Evolutionary conservation across 2,113 vertebrate genomes (phyloP), one percentile per base, ranked within the genome.

Genomic region (Carassius gibelio): DNA sequence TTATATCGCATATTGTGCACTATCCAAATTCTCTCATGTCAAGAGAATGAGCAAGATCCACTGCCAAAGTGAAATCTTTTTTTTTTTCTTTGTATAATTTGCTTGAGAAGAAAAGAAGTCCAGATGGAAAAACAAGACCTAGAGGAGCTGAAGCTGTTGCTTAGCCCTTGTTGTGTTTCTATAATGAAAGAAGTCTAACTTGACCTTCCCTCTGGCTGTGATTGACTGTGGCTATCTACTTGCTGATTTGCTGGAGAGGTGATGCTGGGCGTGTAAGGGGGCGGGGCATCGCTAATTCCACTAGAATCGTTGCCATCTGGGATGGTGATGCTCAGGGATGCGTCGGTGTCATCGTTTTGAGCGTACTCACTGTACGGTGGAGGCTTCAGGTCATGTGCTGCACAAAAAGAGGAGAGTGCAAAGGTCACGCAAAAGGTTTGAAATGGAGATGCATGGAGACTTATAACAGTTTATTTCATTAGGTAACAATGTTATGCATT

Each of bases 331-430:
- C 90, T 88, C 26, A 86, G 88, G 8, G 92, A 83, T 14, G 87
- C 87, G 5, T 87, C 88, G 0, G 87, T 79, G 59, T 88, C 89
- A 0, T 90, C 89, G 0, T 85, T 87, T 15, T 86, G 91, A 64
- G 94, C 93, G 15, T 93, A 94, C 86, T 96, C 94, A 50, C 94
- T 96, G 92, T 96, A 96, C 0, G 95, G 95, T 55, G 95, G 95
- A 13, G 95, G 95, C 92, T 96, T 96, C 84, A 96, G 93, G 61
- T 95, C 94, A 0, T 95, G 94, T 36, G 92, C 95, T 95, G 89
- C 19, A 88, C 21, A 66, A 83, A 66, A 42, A 66, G 64, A 59
- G 23, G 69, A 69, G 14, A 85, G 3, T 21, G 8, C 76, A 45
- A 21, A 3, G 23, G 26, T 81, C 8, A 38, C 45, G 11, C 3